phyloP scores from a whole-genome alignment of 2,797 vertebrate species.

The Serranus cabrilla region DNA sequence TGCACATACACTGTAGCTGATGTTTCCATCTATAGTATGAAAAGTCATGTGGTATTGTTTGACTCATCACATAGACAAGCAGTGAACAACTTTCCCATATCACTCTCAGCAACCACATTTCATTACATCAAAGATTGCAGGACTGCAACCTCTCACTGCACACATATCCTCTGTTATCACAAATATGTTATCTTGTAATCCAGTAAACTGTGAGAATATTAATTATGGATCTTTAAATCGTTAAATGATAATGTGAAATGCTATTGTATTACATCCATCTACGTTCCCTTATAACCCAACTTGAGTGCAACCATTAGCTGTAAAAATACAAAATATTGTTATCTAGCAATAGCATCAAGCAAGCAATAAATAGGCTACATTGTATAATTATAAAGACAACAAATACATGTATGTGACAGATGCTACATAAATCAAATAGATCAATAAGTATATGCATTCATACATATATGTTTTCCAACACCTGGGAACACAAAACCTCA shows the following conservation, averaged over 20 bases:
- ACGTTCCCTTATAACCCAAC: background rate
- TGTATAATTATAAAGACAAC: background rate
- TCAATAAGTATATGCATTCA: background rate
- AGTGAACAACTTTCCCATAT: conserved; percentile 22
- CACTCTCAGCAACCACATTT: conserved; percentile 33
- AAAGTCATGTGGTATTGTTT: conserved; percentile 36
- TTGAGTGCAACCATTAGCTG: background rate
- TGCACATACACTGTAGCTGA: conserved; percentile 16
- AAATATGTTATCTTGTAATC: conserved; percentile 14
- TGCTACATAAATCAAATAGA: background rate
- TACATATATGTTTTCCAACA: background rate
- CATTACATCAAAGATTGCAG: conserved; percentile 20
- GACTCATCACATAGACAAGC: conserved; percentile 43
- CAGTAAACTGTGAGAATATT: conserved; percentile 8
- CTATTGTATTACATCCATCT: background rate
- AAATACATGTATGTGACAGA: background rate
- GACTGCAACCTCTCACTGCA: conserved; percentile 14
- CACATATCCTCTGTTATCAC: background rate
- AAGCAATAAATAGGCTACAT: background rate
- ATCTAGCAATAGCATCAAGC: background rate
- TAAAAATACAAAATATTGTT: background rate
- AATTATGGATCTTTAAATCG: background rate
- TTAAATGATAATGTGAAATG: conserved; percentile 18
- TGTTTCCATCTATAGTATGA: conserved; percentile 25
- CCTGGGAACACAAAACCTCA: background rate